A percentile compares a stretch with the other conserved stretches of the same genome.
phyloP scores from a whole-genome alignment of 2,113 vertebrate genomes.

The Machaerirhynchus nigripectus region DNA sequence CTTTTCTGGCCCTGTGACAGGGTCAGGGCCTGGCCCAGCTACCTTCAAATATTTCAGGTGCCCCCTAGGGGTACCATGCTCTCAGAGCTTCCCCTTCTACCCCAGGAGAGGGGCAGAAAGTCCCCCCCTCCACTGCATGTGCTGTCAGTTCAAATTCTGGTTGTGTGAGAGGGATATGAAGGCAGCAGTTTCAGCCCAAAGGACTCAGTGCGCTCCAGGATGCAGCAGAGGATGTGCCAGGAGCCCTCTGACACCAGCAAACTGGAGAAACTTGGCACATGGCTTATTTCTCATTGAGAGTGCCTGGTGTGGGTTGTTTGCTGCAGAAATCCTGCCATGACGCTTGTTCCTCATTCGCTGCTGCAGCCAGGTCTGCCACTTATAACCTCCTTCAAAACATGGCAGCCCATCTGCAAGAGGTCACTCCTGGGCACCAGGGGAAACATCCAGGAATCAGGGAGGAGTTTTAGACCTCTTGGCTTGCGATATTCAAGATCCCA shows the following conservation, averaged over 20 bases:
- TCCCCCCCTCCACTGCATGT: too few species aligned
- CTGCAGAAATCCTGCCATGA: not conserved
- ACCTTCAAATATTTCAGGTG: not conserved
- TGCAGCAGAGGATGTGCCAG: not conserved
- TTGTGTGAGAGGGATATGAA: not conserved
- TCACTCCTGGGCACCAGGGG: accelerated
- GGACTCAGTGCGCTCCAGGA: not conserved
- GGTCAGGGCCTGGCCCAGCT: not conserved
- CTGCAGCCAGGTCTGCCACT: not conserved
- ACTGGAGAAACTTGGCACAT: not conserved
- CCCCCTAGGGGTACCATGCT: not conserved
- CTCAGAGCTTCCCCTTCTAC: not conserved
- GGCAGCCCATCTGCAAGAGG: too few species aligned
- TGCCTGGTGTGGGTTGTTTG: not conserved
- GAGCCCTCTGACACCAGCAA: not conserved
- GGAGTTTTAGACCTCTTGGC: not conserved
- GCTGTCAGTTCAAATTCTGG: not conserved
- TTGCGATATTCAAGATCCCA: not conserved
- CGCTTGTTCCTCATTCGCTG: not conserved
- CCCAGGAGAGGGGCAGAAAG: not conserved
- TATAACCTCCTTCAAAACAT: not conserved
- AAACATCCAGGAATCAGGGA: not conserved
- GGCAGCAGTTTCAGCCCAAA: accelerated
- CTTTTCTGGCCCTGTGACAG: accelerated
- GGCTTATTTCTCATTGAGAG: not conserved